Evolutionary conservation across 2,113 vertebrate species (phyloP), one percentile per base, ranked within the genome.

Genomic region (Colaptes auratus): DNA sequence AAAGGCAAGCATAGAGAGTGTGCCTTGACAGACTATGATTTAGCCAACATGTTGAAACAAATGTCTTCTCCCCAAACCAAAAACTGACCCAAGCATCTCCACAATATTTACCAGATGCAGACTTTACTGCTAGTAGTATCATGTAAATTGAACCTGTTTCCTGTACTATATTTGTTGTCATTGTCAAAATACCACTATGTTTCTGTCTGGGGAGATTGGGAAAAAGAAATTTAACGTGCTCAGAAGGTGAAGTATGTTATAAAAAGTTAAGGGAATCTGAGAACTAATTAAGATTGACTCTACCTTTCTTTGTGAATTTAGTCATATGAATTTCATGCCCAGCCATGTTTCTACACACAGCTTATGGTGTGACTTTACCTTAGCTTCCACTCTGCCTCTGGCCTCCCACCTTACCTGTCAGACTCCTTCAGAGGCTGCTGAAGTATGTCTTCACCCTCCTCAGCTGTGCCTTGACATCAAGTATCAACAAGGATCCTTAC

Each of bases 1-100:
- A 52, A 70, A 91, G 67, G 7, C 24, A 58, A 66, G 27, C 1
- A 1, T 39, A 55, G 0, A 0, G 9, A 48, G 2, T 20, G 30
- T 65, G 24, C 18, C 33, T 36, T 1, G 0, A n/a, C 46, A 61
- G 91, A 70, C 14, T 82, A 9, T 23, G 61, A 4, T 33, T 35
- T 31, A 75, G 28, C n/a, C 20, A 82, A 44, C 15, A 58, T 1
- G 0, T 59, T 89, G 67, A 76, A 87, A 85, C 3, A 52, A 60
- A 33, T 39, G 9, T 63, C 28, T 90, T 92, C 52, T 56, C 7
- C 28, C 23, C 48, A 53, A 87, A 46, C 5, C 14, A 55, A 76
- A 77, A 84, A 17, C 21, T 28, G 8, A 77, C 33, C 21, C 28
- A 52, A 50, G 8, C n/a, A 2, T 81, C 24, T 42, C 15, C 18